Conservation (phyloP, 2,113 vertebrate species). For the Cheilinus undulatus region DNA sequence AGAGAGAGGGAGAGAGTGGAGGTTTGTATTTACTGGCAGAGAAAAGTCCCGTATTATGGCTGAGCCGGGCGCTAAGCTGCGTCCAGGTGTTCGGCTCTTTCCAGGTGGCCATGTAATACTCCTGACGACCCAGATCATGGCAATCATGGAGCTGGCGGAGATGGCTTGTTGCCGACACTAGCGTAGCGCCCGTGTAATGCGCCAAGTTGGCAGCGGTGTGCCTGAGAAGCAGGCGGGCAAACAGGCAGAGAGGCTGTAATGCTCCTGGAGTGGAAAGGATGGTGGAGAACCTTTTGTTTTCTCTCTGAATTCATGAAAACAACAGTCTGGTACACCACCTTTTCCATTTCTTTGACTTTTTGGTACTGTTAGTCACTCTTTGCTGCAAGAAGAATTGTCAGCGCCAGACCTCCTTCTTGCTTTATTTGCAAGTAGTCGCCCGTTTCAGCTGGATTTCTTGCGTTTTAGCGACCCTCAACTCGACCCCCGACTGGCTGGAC, state of each 20-base stretch:
- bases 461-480: conserved; percentile 12
- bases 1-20: not conserved
- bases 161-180: conserved; percentile 62
- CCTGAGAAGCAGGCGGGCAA: conserved; percentile 49
- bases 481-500: conserved; percentile 19
- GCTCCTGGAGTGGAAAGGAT: conserved; percentile 44
- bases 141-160: conserved; percentile 70
- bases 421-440: conserved; percentile 7
- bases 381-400: conserved; percentile 17
- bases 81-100: conserved; percentile 76
- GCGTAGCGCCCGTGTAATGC: conserved; percentile 48
- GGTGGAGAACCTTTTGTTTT: conserved; percentile 46
- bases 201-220: conserved; percentile 71
- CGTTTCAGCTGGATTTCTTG: conserved; percentile 18
- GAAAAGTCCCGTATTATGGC: conserved; percentile 57
- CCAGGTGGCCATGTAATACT: conserved; percentile 81
- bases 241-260: conserved; percentile 42
- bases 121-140: conserved; percentile 75
- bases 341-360: conserved; percentile 32
- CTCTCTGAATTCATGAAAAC: conserved; percentile 40
- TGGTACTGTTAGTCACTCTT: not conserved
- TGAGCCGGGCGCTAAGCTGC: conserved; percentile 70
- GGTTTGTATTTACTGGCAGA: conserved; percentile 52
- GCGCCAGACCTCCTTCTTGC: not conserved
- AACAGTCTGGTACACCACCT: conserved; percentile 31